Conservation (phyloP, 2,797 vertebrate genomes). For the Pterois miles region DNA sequence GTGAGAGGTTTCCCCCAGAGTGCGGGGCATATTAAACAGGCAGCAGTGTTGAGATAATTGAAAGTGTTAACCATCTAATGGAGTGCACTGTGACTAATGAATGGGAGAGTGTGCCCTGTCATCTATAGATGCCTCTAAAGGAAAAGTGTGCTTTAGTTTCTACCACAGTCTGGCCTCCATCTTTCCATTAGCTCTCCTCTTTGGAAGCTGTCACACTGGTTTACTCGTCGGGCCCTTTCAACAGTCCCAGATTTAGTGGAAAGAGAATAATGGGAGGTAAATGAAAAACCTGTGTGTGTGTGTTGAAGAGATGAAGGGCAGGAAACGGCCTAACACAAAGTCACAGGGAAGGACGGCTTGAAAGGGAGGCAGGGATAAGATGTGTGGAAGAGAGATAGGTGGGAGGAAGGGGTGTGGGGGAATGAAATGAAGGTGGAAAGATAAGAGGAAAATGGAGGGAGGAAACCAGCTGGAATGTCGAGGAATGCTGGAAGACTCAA, state of each 20-base stretch:
- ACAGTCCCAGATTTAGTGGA: conserved; percentile 46
- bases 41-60: conserved; percentile 64
- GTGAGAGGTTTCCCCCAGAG: conserved; percentile 56
- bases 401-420: conserved; percentile 18
- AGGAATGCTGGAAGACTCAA: conserved; percentile 20
- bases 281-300: conserved; percentile 61
- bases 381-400: conserved; percentile 40
- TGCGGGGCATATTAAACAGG: conserved; percentile 55
- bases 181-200: conserved; percentile 32
- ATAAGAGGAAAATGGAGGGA: conserved; percentile 30
- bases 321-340: conserved; percentile 41
- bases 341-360: conserved; percentile 34
- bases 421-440: conserved; percentile 34
- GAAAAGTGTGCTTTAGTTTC: conserved; percentile 26
- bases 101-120: conserved; percentile 32
- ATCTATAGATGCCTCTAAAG: conserved; percentile 37
- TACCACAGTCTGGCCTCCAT: not conserved
- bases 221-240: conserved; percentile 48
- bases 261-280: conserved; percentile 69
- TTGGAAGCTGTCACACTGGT: conserved; percentile 37
- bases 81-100: conserved; percentile 57
- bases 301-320: conserved; percentile 26
- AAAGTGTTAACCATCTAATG: conserved; percentile 73
- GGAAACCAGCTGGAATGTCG: conserved; percentile 27
- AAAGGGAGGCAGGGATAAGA: conserved; percentile 37